Conservation (phyloP, 1,140 invertebrate genomes). For the Lordiphosa stackelbergi region DNA sequence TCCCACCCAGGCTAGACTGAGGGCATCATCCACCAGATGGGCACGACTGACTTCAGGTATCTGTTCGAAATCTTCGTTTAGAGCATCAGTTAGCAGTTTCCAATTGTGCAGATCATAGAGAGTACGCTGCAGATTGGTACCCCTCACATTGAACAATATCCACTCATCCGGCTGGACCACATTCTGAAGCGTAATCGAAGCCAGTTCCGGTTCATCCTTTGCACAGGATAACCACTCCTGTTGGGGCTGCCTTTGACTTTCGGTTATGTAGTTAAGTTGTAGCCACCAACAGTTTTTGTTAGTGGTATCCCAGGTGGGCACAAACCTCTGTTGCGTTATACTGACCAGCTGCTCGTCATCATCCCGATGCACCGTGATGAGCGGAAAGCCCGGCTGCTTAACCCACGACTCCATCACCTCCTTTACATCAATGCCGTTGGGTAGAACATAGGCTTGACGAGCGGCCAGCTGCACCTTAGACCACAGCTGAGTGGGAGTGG, state of each 20-base stretch:
- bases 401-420: constrained; percentile 89
- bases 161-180: constrained; percentile 75
- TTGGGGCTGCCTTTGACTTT: constrained; percentile 79
- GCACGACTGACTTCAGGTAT: constrained; percentile 86
- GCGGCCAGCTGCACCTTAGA: constrained; percentile 82
- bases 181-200: constrained; percentile 37
- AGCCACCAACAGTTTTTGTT: constrained; percentile 78
- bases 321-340: constrained; percentile 76
- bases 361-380: constrained; percentile 82
- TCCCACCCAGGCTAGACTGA: constrained; percentile 84
- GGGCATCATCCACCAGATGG: constrained; percentile 87
- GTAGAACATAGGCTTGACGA: constrained; percentile 76
- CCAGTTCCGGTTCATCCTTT: not conserved
- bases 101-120: constrained; percentile 85
- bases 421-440: constrained; percentile 79
- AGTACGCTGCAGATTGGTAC: constrained; percentile 83
- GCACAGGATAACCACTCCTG: constrained; percentile 79
- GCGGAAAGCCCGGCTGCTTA: constrained; percentile 86
- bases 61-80: constrained; percentile 78
- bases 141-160: constrained; percentile 81
- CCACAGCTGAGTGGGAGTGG: constrained; percentile 90
- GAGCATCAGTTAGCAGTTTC: constrained; percentile 79
- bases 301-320: constrained; percentile 64
- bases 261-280: constrained; percentile 81
- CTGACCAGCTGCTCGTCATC: constrained; percentile 78